Conservation (phyloP, 2,888 invertebrate genomes). For the Drosophila meridionalis region DNA sequence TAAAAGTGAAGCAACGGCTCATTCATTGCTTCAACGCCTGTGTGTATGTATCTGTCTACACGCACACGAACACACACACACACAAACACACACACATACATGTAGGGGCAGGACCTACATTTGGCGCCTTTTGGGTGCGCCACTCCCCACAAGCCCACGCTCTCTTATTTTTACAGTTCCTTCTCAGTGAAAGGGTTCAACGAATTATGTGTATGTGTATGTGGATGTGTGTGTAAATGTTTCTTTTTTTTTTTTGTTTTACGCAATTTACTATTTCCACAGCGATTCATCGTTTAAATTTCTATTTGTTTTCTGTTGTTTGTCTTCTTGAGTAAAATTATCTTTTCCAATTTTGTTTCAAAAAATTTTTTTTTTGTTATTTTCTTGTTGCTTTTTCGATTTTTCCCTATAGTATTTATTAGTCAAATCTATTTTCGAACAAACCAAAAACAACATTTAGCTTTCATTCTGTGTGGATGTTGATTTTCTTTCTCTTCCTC, state of each 20-base stretch:
- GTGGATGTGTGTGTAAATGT: conserved; percentile 11
- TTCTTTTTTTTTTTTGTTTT: conserved; percentile 35
- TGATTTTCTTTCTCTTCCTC: conserved; percentile 30
- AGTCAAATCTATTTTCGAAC: conserved; percentile 83
- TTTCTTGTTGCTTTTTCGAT: conserved; percentile 57
- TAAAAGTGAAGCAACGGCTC: conserved; percentile 36
- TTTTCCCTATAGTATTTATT: conserved; percentile 79
- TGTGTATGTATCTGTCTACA: conserved; percentile 30
- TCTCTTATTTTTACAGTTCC: conserved; percentile 30
- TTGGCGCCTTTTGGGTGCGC: conserved; percentile 56
- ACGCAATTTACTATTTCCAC: conserved; percentile 53
- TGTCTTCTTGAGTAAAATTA: conserved; percentile 48
- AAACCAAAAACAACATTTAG: conserved; percentile 52
- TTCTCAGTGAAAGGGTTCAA: conserved; percentile 42
- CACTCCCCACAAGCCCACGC: conserved; percentile 27
- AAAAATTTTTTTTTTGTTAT: conserved; percentile 25
- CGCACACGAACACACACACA: background rate
- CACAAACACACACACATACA: background rate
- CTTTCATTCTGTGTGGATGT: conserved; percentile 43
- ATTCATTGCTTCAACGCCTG: conserved; percentile 43
- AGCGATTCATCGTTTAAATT: conserved; percentile 29
- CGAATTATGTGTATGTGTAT: background rate
- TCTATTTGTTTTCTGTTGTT: conserved; percentile 44
- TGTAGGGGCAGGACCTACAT: conserved; percentile 50
- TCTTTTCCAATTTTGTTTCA: conserved; percentile 43